Evolutionary conservation across 2,113 vertebrate genomes (phyloP).

Genomic region (Leucopsar rothschildi): DNA sequence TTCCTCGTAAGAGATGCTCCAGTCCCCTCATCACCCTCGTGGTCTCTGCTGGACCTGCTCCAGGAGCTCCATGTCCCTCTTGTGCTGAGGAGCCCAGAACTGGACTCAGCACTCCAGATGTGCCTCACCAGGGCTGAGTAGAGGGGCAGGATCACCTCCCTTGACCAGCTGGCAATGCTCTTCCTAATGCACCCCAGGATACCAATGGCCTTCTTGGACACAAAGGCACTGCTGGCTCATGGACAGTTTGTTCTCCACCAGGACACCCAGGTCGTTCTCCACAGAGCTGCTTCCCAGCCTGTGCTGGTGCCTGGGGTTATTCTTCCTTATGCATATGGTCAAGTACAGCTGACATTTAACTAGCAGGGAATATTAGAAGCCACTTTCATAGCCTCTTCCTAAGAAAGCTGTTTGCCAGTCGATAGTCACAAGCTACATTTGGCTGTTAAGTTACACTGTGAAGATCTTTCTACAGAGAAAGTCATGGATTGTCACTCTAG

Average conservation of each 20-base stretch:
- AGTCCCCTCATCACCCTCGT: rapidly evolving
- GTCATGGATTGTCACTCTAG: background rate
- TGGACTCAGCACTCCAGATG: background rate
- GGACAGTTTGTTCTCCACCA: background rate
- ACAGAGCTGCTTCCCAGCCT: background rate
- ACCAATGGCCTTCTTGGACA: background rate
- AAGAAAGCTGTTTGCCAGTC: background rate
- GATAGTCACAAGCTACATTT: background rate
- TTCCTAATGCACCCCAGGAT: background rate
- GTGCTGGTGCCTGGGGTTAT: background rate
- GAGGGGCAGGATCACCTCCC: background rate
- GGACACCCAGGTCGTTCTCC: rapidly evolving
- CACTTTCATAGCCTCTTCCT: background rate
- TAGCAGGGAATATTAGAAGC: background rate
- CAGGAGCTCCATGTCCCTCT: background rate
- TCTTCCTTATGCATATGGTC: background rate
- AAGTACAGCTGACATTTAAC: background rate
- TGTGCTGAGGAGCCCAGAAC: background rate
- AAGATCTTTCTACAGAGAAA: background rate
- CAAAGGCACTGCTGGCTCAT: background rate
- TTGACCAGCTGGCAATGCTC: rapidly evolving
- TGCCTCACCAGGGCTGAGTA: background rate
- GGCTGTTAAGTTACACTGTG: background rate
- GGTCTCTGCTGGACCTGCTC: background rate
- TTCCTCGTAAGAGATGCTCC: background rate